Conservation (phyloP, 2,113 vertebrate species). For the Apodemus sylvaticus region DNA sequence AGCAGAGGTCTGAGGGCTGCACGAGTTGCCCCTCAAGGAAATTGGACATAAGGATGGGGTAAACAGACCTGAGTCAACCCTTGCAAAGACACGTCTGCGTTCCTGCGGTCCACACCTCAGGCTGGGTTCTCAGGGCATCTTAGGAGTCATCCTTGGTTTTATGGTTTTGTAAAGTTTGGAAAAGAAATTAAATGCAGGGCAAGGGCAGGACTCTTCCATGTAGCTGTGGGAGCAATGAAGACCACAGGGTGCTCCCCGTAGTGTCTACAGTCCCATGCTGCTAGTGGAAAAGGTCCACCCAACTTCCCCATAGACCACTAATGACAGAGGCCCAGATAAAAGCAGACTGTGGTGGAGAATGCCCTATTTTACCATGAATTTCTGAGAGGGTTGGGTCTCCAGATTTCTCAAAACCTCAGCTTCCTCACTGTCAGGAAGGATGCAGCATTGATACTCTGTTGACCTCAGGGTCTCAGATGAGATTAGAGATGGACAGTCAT, state of each 20-base stretch:
- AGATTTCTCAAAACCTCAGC: too few relatives aligned
- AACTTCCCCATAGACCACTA: not conserved
- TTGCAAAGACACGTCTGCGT: conserved; percentile 49
- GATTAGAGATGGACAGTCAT: too few relatives aligned
- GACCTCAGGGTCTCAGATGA: too few relatives aligned
- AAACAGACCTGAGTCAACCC: conserved; percentile 72
- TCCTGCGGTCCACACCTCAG: not conserved
- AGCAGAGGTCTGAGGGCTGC: conserved; percentile 66
- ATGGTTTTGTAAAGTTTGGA: conserved; percentile 57
- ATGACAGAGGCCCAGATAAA: not conserved
- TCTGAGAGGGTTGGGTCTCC: not conserved
- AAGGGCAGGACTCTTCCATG: conserved; percentile 47
- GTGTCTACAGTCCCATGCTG: not conserved
- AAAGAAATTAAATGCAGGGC: conserved; percentile 60
- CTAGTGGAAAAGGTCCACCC: not conserved
- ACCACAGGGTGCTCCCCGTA: not conserved
- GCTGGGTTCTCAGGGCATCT: conserved; percentile 41
- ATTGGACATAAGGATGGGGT: conserved; percentile 57
- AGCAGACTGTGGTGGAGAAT: not conserved
- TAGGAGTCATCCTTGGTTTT: conserved; percentile 62
- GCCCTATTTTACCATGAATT: too few relatives aligned
- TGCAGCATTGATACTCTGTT: too few relatives aligned
- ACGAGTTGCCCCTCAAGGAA: conserved; percentile 55
- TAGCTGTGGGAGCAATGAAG: not conserved
- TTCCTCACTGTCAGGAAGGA: not conserved